Evolutionary conservation across 2,888 invertebrate species (phyloP).

Genomic region (Keiferia lycopersicella): DNA sequence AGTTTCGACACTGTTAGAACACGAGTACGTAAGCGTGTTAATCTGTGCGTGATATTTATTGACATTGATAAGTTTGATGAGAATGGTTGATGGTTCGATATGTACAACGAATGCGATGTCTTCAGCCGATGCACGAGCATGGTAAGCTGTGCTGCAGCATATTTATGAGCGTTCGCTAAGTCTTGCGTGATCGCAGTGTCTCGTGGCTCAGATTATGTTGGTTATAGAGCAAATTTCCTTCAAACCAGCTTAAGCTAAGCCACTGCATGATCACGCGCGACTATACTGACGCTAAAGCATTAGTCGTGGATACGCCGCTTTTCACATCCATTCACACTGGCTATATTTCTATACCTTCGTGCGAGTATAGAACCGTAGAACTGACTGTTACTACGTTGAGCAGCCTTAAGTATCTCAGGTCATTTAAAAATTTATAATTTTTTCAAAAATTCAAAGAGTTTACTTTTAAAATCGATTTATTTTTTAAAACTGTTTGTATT

Average conservation of each 20-base stretch:
- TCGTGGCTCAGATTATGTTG: too few species aligned
- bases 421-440: too few species aligned
- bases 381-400: neutral
- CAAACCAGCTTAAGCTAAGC: too few species aligned
- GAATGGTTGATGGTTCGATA: slow-evolving; percentile 45
- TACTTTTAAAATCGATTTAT: too few species aligned
- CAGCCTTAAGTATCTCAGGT: neutral
- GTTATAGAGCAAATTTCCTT: too few species aligned
- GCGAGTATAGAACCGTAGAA: slow-evolving; percentile 3
- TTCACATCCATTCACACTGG: slow-evolving; percentile 42
- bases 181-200: too few species aligned
- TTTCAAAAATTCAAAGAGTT: too few species aligned
- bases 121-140: slow-evolving; percentile 50
- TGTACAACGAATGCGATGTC: slow-evolving; percentile 50
- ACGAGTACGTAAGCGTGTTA: slow-evolving; percentile 66
- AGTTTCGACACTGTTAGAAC: slow-evolving; percentile 36
- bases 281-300: slow-evolving; percentile 51
- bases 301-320: slow-evolving; percentile 55
- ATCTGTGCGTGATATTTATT: slow-evolving; percentile 37
- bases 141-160: slow-evolving; percentile 65
- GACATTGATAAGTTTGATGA: slow-evolving; percentile 37
- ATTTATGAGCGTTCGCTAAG: slow-evolving; percentile 29
- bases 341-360: slow-evolving; percentile 14
- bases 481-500: too few species aligned
- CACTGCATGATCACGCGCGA: too few species aligned